Conservation (phyloP, 2,888 invertebrate genomes). For the Leucozona laternaria region DNA sequence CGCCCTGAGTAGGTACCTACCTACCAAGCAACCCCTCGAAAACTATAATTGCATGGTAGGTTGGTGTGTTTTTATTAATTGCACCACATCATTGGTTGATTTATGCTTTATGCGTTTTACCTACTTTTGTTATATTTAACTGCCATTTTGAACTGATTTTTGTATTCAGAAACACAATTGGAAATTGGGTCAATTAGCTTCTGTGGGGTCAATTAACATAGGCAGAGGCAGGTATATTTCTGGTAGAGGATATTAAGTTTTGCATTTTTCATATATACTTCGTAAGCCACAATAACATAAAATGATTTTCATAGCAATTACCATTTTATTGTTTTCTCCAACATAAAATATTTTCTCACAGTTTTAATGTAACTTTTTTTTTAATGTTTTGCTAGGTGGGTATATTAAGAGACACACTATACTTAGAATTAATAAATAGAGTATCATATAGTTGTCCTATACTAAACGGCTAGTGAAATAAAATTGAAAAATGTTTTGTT, state of each 20-base stretch:
- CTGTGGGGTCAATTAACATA: not conserved
- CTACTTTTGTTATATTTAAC: constrained; percentile 30
- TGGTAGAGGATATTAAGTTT: not conserved
- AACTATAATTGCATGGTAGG: not conserved
- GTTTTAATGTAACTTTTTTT: not conserved
- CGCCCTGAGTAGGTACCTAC: not conserved
- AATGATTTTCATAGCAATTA: not conserved
- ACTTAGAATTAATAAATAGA: no score
- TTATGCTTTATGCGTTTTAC: constrained; percentile 49
- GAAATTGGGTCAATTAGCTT: not conserved
- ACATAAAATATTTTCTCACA: not conserved
- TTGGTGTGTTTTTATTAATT: constrained; percentile 56
- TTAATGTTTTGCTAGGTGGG: not conserved
- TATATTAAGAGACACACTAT: no score
- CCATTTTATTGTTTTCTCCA: not conserved
- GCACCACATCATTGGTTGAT: constrained; percentile 56
- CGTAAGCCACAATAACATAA: not conserved
- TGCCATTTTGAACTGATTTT: constrained; percentile 4
- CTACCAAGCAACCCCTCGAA: not conserved
- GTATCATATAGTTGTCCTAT: no score
- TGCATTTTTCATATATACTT: not conserved
- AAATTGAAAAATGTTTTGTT: no score
- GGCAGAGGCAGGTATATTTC: not conserved
- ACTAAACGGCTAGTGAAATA: no score
- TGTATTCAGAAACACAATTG: not conserved